Evolutionary conservation across 2,888 invertebrate genomes (phyloP), one percentile per base, ranked within the genome.

Genomic region (Drosophila subquinaria): DNA sequence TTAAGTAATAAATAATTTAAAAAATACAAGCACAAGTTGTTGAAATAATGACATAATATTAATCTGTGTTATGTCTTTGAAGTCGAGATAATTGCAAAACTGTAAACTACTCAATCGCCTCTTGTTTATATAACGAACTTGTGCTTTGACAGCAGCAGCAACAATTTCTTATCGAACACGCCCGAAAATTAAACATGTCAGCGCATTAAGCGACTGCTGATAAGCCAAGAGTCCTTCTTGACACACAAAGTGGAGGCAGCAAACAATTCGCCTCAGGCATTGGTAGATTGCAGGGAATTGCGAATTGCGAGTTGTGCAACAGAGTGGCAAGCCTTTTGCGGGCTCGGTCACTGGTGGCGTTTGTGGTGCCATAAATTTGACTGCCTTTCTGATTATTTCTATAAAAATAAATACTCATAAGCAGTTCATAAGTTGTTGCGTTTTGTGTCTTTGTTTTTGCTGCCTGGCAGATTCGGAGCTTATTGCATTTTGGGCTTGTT

Each of bases 361-460:
- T 45, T 48, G 71, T 43, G 57, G 30, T 60, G 76, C 68, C 76
- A 84, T 89, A 85, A 89, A 89, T 89, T 84, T 82, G 77, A 66
- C 68, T 77, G 82, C 61, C 76, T 76, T 68, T 86, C 87, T 88
- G 84, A 84, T 84, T 83, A 88, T 84, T 88, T 84, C 72, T 88
- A 87, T 76, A 84, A 72, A 88, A 84, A 88, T 84, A 84, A 88
- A 84, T 87, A 87, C 84, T 84, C 86, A 88, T 88, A 89, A 87
- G 84, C 79, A 84, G 84, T 84, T 89, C 89, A 84, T 84, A 84
- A 83, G 83, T 83, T 81, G 59, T 36, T 75, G 69, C 55, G 53
- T 86, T 76, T 69, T 64, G 43, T 71, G 56, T 50, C 56, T 79
- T 76, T 69, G 69, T 65, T 73, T 64, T 56, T 75, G 13, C 36